Evolutionary conservation across 2,113 vertebrate genomes (phyloP).

Genomic region (Engystomops pustulosus): DNA sequence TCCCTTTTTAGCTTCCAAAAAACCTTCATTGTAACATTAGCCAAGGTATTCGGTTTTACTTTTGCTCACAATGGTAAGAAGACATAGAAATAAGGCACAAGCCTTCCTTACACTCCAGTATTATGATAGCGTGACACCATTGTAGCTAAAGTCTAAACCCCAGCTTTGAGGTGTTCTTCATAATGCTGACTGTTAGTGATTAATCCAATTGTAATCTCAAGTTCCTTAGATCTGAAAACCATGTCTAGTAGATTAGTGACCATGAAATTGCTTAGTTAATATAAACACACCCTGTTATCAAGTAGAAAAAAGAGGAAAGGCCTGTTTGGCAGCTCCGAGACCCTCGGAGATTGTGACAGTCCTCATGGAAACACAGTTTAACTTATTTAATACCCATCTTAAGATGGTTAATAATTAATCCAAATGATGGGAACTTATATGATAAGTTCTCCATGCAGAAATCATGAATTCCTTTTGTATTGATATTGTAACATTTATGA

Average conservation of each 20-base stretch:
- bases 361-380: not conserved
- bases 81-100: constrained; percentile 17
- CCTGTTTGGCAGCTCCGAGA: not conserved
- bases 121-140: not conserved
- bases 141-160: not conserved
- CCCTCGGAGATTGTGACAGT: not conserved
- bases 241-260: constrained; percentile 4
- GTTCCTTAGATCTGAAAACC: not conserved
- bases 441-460: not conserved
- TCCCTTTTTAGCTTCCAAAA: not conserved
- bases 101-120: not conserved
- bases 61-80: not conserved
- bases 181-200: not conserved
- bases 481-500: not conserved
- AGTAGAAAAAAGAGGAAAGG: not conserved
- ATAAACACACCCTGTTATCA: not conserved
- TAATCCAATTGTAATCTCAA: not conserved
- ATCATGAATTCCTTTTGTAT: not conserved
- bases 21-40: not conserved
- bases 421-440: not conserved
- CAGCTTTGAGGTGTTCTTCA: not conserved
- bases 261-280: not conserved
- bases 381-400: not conserved
- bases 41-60: constrained; percentile 3
- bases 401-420: not conserved